Evolutionary conservation across 1,140 invertebrate species (phyloP).

Genomic region (Maniola jurtina): DNA sequence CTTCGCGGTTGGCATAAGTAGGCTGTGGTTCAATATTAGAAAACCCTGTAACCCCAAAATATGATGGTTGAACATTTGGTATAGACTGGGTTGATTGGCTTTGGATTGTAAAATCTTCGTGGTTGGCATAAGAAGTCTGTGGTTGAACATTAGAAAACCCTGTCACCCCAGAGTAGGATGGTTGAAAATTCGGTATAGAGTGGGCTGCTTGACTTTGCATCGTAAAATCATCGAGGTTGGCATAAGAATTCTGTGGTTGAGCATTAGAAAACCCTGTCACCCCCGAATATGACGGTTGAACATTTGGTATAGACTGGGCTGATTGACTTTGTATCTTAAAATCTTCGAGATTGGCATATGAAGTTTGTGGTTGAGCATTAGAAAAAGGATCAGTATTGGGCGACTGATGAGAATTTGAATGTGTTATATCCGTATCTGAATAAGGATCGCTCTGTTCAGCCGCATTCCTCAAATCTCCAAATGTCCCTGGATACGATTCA

Average conservation of each 20-base stretch:
- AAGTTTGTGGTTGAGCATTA: conserved; percentile 35
- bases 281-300: conserved; percentile 39
- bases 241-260: conserved; percentile 38
- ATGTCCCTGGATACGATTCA: conserved; percentile 53
- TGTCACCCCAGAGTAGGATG: too few relatives aligned
- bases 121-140: conserved; percentile 42
- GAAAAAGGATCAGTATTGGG: conserved; percentile 51
- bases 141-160: conserved; percentile 41
- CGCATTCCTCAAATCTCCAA: conserved; percentile 47
- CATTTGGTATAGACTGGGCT: conserved; percentile 32
- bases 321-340: conserved; percentile 42
- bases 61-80: conserved; percentile 38
- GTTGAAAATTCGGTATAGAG: conserved; percentile 32
- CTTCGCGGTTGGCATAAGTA: conserved; percentile 44
- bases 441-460: conserved; percentile 45
- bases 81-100: conserved; percentile 30
- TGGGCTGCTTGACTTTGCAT: conserved; percentile 37
- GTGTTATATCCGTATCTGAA: conserved; percentile 35
- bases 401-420: conserved; percentile 38
- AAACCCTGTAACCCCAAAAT: too few relatives aligned
- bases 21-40: conserved; percentile 36
- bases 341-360: conserved; percentile 44
- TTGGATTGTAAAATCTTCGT: conserved; percentile 47
- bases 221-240: conserved; percentile 46
- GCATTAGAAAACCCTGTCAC: conserved; percentile 47